phyloP scores from a whole-genome alignment of 2,797 vertebrate species.

The Pipistrellus pipistrellus region DNA sequence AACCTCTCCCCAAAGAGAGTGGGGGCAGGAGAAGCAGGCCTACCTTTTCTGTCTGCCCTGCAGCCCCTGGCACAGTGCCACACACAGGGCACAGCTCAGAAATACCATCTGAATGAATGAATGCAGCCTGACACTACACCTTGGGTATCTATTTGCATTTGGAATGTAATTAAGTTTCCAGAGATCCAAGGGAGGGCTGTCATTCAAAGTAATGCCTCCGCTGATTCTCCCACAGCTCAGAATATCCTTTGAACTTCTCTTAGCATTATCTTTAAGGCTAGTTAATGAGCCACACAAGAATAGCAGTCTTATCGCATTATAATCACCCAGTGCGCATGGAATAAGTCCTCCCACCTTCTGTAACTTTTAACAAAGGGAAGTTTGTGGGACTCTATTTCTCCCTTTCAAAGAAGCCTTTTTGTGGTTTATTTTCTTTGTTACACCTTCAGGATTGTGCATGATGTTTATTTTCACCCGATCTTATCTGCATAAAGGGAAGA shows the following conservation, averaged over 20 bases:
- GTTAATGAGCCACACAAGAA: slow-evolving; percentile 79
- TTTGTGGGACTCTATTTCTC: background rate
- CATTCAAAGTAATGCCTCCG: slow-evolving; percentile 73
- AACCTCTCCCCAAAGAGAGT: background rate
- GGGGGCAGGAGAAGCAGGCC: background rate
- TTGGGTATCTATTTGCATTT: slow-evolving; percentile 60
- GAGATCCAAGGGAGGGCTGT: slow-evolving; percentile 68
- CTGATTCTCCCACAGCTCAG: slow-evolving; percentile 58
- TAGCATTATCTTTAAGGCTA: slow-evolving; percentile 74
- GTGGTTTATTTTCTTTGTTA: slow-evolving; percentile 26
- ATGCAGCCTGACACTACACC: background rate
- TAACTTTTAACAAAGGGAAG: background rate
- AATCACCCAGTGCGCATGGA: background rate
- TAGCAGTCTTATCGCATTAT: slow-evolving; percentile 62
- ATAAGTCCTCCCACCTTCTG: background rate
- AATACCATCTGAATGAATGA: slow-evolving; percentile 48
- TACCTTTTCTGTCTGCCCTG: background rate
- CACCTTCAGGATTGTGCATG: background rate
- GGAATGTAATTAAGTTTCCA: slow-evolving; percentile 70
- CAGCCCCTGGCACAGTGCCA: background rate
- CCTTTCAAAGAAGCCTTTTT: background rate
- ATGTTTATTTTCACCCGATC: slow-evolving; percentile 29
- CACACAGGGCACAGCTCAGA: background rate
- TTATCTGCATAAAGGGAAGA: background rate
- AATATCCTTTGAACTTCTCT: slow-evolving; percentile 80